A percentile compares a stretch with the other conserved stretches of the same genome.
These are phyloP conservation scores for Aricia artaxerxes DNA, from an alignment of 2,888 invertebrate species.

Conservation along the genomic window DNA sequence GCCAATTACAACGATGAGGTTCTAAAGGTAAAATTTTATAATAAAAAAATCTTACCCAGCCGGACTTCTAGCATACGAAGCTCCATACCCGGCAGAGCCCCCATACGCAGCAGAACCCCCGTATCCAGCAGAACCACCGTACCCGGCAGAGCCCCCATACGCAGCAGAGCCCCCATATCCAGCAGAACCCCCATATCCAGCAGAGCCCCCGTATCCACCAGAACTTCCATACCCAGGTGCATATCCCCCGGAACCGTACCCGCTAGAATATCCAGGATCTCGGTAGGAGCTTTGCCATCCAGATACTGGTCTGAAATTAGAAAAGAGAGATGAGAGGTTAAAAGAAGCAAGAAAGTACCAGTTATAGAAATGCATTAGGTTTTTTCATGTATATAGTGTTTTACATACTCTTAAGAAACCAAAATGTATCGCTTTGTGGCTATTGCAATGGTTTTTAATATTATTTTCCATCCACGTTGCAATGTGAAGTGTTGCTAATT, in stretches of 20 bases:
- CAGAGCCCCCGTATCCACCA: constrained; percentile 43
- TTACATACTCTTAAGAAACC: no score
- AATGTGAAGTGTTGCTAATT: no score
- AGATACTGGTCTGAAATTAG: constrained; percentile 54
- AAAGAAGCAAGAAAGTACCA: neutral
- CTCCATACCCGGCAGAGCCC: neutral
- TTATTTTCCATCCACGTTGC: no score
- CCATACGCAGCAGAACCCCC: constrained; percentile 9
- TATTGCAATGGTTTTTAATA: no score
- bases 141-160: constrained; percentile 28
- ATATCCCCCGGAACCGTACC: constrained; percentile 30
- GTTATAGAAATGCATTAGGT: no score
- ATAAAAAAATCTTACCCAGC: neutral
- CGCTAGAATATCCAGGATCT: constrained; percentile 42
- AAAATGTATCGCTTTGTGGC: no score
- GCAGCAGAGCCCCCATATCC: constrained; percentile 28
- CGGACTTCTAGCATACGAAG: neutral
- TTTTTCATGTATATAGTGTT: no score
- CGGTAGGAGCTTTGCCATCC: constrained; percentile 53
- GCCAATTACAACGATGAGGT: no score
- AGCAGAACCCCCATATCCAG: neutral
- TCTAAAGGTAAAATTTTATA: no score
- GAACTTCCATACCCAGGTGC: constrained; percentile 33
- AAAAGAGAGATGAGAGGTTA: neutral
- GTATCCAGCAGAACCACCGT: constrained; percentile 27